phyloP scores from a whole-genome alignment of 2,888 invertebrate genomes.

The Dromius quadrimaculatus region DNA sequence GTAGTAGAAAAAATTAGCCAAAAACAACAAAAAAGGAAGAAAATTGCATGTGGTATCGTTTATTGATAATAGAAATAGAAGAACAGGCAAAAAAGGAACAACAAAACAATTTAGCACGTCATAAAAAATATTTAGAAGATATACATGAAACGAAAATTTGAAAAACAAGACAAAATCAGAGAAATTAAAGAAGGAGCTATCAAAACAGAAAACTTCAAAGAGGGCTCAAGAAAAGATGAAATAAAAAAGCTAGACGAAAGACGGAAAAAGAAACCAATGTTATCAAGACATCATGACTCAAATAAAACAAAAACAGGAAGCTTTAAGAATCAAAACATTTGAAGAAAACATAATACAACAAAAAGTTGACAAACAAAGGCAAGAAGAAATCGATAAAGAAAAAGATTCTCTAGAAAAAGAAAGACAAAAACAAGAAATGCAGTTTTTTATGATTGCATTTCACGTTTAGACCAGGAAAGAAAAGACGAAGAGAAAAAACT shows the following conservation, averaged over 20 bases:
- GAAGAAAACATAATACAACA: slow-evolving; percentile 62
- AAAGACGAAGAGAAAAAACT: slow-evolving; percentile 61
- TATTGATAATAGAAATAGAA: slow-evolving; percentile 71
- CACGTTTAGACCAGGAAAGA: slow-evolving; percentile 60
- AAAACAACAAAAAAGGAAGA: slow-evolving; percentile 69
- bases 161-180: slow-evolving; percentile 59
- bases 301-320: slow-evolving; percentile 60
- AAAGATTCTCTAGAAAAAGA: slow-evolving; percentile 55
- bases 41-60: slow-evolving; percentile 73
- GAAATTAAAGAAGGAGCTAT: slow-evolving; percentile 60
- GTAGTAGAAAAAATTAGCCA: slow-evolving; percentile 72
- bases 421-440: slow-evolving; percentile 60
- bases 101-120: slow-evolving; percentile 67
- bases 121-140: slow-evolving; percentile 65
- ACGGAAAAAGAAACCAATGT: slow-evolving; percentile 58
- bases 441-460: slow-evolving; percentile 61
- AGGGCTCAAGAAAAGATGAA: slow-evolving; percentile 60
- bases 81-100: slow-evolving; percentile 70
- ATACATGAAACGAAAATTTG: slow-evolving; percentile 60
- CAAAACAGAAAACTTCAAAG: slow-evolving; percentile 59
- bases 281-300: slow-evolving; percentile 62
- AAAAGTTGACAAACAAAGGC: slow-evolving; percentile 60
- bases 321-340: slow-evolving; percentile 59
- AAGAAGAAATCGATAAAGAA: slow-evolving; percentile 62
- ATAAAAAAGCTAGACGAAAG: slow-evolving; percentile 57